phyloP scores from a whole-genome alignment of 1,140 invertebrate species.

The Ceratina australensis region DNA sequence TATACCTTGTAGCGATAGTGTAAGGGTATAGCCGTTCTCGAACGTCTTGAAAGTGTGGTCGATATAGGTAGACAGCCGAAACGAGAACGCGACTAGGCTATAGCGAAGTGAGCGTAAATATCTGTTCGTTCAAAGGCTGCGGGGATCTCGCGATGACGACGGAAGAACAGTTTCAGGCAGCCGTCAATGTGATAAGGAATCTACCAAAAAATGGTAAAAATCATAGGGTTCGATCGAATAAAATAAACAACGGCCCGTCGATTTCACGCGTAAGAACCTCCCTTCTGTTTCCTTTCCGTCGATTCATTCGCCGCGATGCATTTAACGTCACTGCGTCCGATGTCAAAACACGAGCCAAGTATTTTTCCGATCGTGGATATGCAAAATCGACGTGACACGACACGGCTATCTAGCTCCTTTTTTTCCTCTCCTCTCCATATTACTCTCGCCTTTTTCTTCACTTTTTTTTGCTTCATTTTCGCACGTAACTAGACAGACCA shows the following conservation, averaged over 20 bases:
- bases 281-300: too few species aligned
- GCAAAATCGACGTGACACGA: background rate
- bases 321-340: too few species aligned
- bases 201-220: conserved; percentile 92
- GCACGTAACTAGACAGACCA: background rate
- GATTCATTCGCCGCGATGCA: too few species aligned
- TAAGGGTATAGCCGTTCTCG: background rate
- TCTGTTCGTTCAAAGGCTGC: conserved; percentile 6
- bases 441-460: background rate
- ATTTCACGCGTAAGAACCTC: background rate
- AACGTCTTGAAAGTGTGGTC: background rate
- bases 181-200: conserved; percentile 92
- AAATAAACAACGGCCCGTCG: background rate
- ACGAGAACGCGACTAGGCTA: background rate
- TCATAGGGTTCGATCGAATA: background rate
- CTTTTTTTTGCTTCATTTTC: background rate
- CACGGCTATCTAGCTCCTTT: background rate
- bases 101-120: conserved; percentile 11
- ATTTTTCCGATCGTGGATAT: too few species aligned
- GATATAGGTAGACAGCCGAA: background rate
- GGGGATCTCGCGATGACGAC: conserved; percentile 82
- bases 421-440: background rate
- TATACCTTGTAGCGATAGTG: background rate
- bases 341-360: too few species aligned
- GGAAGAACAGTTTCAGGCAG: conserved; percentile 91